Conservation (phyloP, 2,888 invertebrate species). For the Drosophila suboccidentalis region DNA sequence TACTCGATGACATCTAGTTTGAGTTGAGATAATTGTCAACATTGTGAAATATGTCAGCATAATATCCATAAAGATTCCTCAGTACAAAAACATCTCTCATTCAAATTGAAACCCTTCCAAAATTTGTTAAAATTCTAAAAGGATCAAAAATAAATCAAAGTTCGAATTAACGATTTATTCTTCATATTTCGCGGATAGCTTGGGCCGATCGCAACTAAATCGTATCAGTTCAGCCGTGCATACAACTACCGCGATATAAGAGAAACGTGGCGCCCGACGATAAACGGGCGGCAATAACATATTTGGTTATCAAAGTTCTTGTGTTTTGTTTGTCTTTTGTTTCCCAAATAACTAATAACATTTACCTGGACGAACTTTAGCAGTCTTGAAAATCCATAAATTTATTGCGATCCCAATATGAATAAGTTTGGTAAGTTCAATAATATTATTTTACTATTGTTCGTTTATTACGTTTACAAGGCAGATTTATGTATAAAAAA, state of each 20-base stretch:
- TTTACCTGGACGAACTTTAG: slow-evolving; percentile 6
- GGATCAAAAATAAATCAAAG: slow-evolving; percentile 76
- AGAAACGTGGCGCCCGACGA: slow-evolving; percentile 61
- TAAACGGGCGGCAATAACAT: slow-evolving; percentile 63
- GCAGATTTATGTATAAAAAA: slow-evolving; percentile 33
- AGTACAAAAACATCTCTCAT: slow-evolving; percentile 74
- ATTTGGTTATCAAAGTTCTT: slow-evolving; percentile 64
- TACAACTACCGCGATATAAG: slow-evolving; percentile 51
- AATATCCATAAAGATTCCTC: slow-evolving; percentile 22
- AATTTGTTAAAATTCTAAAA: slow-evolving; percentile 79
- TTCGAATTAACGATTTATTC: slow-evolving; percentile 73
- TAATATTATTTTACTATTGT: slow-evolving; percentile 26
- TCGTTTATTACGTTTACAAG: slow-evolving; percentile 41
- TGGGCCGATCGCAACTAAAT: slow-evolving; percentile 55
- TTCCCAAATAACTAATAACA: slow-evolving; percentile 21
- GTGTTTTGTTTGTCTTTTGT: slow-evolving; percentile 61
- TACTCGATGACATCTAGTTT: background rate
- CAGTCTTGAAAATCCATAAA: background rate
- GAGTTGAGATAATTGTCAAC: slow-evolving; percentile 24
- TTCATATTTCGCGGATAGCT: slow-evolving; percentile 68
- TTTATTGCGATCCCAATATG: slow-evolving; percentile 51
- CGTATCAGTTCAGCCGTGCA: slow-evolving; percentile 48
- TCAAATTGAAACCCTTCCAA: slow-evolving; percentile 73
- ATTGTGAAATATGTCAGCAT: slow-evolving; percentile 12
- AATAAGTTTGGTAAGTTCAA: slow-evolving; percentile 71